Evolutionary conservation across 1,140 invertebrate species (phyloP).

Genomic region (Apocrypta bakeri): DNA sequence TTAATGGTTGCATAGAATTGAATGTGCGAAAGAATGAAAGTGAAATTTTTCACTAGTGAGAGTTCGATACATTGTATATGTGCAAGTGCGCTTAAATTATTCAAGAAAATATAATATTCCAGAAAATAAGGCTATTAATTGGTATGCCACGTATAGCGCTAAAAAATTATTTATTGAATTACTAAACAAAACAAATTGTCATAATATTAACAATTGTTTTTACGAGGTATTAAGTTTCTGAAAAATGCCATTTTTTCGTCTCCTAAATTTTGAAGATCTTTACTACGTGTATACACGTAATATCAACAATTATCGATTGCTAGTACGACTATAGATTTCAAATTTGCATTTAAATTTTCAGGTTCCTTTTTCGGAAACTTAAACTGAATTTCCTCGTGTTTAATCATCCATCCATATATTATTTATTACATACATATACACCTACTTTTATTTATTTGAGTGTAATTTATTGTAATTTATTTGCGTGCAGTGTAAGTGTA

Average conservation of each 20-base stretch:
- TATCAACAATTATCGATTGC: neutral
- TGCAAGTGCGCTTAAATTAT: neutral
- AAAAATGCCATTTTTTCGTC: conserved; percentile 26
- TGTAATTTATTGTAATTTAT: conserved; percentile 44
- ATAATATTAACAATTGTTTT: neutral
- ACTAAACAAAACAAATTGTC: neutral
- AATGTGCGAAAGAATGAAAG: neutral
- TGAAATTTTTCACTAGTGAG: neutral
- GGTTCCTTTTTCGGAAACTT: conserved; percentile 23
- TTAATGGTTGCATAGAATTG: neutral
- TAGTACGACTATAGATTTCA: neutral
- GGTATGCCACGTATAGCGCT: too few species aligned
- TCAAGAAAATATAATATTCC: neutral
- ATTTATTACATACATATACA: conserved; percentile 31
- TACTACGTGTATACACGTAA: neutral
- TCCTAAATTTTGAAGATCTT: neutral
- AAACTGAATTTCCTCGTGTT: neutral
- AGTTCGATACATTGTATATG: neutral
- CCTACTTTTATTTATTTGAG: conserved; percentile 40
- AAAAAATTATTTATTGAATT: conserved; percentile 21
- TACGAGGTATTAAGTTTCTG: conserved; percentile 9
- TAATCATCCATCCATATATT: neutral
- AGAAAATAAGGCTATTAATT: too few species aligned
- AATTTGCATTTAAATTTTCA: neutral
- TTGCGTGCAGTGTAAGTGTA: conserved; percentile 24